These are phyloP conservation scores for Rhinopithecus roxellana DNA, from an alignment of 2,113 vertebrate species.

Conservation along the genomic window DNA sequence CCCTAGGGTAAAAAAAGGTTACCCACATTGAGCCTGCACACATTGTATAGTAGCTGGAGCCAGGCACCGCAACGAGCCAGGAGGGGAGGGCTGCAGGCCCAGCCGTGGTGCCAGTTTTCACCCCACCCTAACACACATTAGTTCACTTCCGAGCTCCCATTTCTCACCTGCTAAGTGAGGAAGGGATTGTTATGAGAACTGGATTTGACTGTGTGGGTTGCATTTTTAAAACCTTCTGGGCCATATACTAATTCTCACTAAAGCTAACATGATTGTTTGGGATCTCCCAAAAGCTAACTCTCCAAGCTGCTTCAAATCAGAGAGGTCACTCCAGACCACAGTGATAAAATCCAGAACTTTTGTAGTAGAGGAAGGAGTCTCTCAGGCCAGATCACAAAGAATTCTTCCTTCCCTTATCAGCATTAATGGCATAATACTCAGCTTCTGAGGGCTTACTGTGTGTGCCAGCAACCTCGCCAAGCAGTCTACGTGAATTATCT, in stretches of 20 bases:
- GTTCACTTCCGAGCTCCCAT: background rate
- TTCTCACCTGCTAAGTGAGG: background rate
- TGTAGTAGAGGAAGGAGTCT: background rate
- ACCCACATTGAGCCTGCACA: background rate
- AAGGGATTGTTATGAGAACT: background rate
- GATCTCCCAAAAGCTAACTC: background rate
- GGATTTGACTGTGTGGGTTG: background rate
- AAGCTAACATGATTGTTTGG: background rate
- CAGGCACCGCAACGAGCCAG: background rate
- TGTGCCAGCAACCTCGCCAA: background rate
- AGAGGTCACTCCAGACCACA: background rate
- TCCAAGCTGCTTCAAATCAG: background rate
- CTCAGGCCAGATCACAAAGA: background rate
- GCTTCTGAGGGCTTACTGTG: background rate
- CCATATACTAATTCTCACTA: background rate
- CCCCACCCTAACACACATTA: background rate
- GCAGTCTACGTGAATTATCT: background rate
- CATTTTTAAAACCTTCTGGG: background rate
- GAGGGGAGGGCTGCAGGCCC: background rate
- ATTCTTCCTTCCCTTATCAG: slow-evolving; percentile 31
- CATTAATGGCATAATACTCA: background rate
- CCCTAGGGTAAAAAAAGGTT: background rate
- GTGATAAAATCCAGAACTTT: slow-evolving; percentile 54
- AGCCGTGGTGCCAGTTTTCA: background rate
- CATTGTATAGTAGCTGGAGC: background rate